Evolutionary conservation across 2,888 invertebrate genomes (phyloP), one percentile per base, ranked within the genome.

Genomic region (Drosophila lutescens): DNA sequence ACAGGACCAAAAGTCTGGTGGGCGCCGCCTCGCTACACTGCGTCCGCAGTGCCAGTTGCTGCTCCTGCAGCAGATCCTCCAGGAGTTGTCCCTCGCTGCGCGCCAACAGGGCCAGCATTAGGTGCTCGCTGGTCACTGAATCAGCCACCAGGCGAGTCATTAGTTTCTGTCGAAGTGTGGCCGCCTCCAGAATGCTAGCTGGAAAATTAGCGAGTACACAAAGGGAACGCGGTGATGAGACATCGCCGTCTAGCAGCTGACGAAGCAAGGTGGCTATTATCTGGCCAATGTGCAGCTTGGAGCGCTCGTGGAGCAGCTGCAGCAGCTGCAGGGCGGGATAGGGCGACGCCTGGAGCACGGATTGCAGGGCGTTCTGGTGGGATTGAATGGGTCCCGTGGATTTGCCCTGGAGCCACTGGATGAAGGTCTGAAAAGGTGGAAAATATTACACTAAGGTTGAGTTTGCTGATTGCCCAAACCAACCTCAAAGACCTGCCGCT

Each of bases 131-230:
- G 56, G 47, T 20, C 13, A 13, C 4, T 50, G 79, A 67, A 7
- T 76, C 70, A 65, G 9, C n/a, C n/a, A 77, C 38, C 4, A 89
- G 57, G 0, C 71, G 71, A 23, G 79, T 60, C 30, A 74, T 49
- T 17, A 89, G 73, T 38, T 69, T 75, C 8, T 71, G 56, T 2
- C 78, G 78, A 38, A 88, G 53, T 0, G 79, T 50, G 26, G 73
- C 49, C 5, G 58, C 66, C 20, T 85, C 77, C 26, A 91, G 43
- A 53, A 86, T 70, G 51, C 71, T 65, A 5, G 83, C 75, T 1
- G 89, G 88, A 55, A 89, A 73, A 66, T 87, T 90, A 5, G 86
- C 84, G 9, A 90, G 57, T 50, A 90, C 71, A 71, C 81, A 85
- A 15, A 90, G 62, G 10, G 82, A 77, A 9, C 71, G 72, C 17